Evolutionary conservation across 2,113 vertebrate species (phyloP).

Genomic region (Phalacrocorax brasilianus): DNA sequence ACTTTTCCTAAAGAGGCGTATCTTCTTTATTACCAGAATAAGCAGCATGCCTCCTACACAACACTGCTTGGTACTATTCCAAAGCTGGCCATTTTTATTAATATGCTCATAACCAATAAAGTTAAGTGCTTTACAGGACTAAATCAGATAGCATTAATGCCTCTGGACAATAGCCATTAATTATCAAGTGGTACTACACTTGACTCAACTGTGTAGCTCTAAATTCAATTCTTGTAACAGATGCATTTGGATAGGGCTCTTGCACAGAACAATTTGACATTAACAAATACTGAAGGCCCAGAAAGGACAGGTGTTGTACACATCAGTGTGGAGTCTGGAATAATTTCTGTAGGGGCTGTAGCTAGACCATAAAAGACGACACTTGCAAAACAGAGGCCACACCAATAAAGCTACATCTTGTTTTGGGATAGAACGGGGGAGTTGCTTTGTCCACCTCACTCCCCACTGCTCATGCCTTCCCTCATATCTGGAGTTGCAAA

Average conservation of each 20-base stretch:
- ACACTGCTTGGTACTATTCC: not conserved
- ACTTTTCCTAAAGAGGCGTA: not conserved
- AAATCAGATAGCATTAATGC: not conserved
- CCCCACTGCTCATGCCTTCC: not conserved
- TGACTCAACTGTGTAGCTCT: not conserved
- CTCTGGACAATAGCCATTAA: not conserved
- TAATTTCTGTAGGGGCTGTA: not conserved
- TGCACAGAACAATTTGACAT: not conserved
- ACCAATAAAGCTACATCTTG: not conserved
- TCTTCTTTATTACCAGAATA: not conserved
- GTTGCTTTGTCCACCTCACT: not conserved
- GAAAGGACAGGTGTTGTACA: not conserved
- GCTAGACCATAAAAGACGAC: not conserved
- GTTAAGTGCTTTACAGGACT: not conserved
- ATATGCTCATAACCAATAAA: not conserved
- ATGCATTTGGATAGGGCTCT: not conserved
- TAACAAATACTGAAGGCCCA: not conserved
- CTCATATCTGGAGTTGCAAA: not conserved
- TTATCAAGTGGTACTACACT: not conserved
- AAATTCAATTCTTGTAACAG: not conserved
- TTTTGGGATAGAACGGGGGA: not conserved
- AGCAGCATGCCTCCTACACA: not conserved
- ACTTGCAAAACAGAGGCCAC: not conserved
- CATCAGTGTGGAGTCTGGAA: not conserved
- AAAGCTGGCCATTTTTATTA: not conserved